These are phyloP conservation scores for Pseudomugil gertrudae DNA, from an alignment of 2,797 vertebrate genomes.

Conservation along the genomic window DNA sequence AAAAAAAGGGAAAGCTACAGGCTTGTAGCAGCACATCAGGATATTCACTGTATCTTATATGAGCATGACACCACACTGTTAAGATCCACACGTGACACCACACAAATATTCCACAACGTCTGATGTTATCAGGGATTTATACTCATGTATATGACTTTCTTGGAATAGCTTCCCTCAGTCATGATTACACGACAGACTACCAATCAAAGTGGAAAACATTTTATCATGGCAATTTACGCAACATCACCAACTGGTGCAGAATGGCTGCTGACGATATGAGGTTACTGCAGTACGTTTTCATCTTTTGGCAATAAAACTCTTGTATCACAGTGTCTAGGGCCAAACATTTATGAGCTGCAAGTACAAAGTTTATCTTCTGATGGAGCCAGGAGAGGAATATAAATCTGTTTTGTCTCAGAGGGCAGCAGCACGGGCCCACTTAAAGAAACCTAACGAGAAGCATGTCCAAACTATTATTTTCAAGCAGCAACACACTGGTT, in stretches of 20 bases:
- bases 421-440: neutral
- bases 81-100: no score
- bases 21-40: neutral
- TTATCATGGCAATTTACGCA: neutral
- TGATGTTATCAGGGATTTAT: neutral
- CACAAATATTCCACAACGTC: neutral
- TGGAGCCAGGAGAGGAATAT: neutral
- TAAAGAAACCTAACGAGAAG: neutral
- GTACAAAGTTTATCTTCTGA: slow-evolving; percentile 47
- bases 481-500: neutral
- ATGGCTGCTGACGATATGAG: neutral
- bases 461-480: neutral
- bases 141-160: neutral
- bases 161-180: neutral
- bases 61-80: neutral
- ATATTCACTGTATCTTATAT: neutral
- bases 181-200: neutral
- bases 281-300: slow-evolving; percentile 3
- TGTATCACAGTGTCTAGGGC: neutral
- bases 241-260: neutral
- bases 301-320: slow-evolving; percentile 3
- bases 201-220: neutral
- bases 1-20: no score
- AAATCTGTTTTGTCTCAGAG: neutral
- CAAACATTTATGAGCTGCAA: slow-evolving; percentile 38